Conservation (phyloP, 2,113 vertebrate genomes). For the Ornithorhynchus anatinus region DNA sequence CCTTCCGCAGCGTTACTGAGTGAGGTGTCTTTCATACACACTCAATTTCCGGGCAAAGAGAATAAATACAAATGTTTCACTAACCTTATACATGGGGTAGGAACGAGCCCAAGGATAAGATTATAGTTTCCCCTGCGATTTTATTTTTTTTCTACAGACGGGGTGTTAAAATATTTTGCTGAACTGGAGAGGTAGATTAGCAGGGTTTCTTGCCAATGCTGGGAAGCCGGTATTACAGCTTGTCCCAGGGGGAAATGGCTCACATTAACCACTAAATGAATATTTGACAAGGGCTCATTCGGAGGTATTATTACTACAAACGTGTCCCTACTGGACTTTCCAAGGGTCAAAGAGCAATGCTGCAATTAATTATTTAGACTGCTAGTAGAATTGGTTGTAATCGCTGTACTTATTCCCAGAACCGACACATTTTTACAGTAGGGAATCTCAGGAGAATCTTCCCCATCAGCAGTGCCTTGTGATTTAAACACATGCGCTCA, state of each 20-base stretch:
- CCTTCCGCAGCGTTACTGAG: neutral
- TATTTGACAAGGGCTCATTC: slow-evolving; percentile 98
- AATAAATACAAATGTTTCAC: slow-evolving; percentile 30
- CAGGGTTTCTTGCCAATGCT: slow-evolving; percentile 85
- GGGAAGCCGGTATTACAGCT: slow-evolving; percentile 81
- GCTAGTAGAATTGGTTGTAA: slow-evolving; percentile 88
- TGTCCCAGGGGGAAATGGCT: slow-evolving; percentile 89
- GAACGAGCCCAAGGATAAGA: slow-evolving; percentile 72
- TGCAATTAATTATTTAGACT: slow-evolving; percentile 97
- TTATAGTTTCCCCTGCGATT: slow-evolving; percentile 71
- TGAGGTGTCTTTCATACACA: neutral
- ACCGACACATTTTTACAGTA: slow-evolving; percentile 69
- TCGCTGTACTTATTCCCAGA: slow-evolving; percentile 76
- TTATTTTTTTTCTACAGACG: slow-evolving; percentile 65
- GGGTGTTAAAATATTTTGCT: slow-evolving; percentile 77
- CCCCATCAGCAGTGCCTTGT: slow-evolving; percentile 26
- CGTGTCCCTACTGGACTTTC: slow-evolving; percentile 88
- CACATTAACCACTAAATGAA: slow-evolving; percentile 99
- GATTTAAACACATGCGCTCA: slow-evolving; percentile 24
- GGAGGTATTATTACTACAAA: slow-evolving; percentile 92
- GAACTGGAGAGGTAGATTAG: slow-evolving; percentile 84
- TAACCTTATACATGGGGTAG: slow-evolving; percentile 45
- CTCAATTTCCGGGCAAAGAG: slow-evolving; percentile 32
- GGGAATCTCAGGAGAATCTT: slow-evolving; percentile 66
- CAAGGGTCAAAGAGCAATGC: slow-evolving; percentile 90